Evolutionary conservation across 1,140 invertebrate species (phyloP).

Genomic region (Pteromalus puparum): DNA sequence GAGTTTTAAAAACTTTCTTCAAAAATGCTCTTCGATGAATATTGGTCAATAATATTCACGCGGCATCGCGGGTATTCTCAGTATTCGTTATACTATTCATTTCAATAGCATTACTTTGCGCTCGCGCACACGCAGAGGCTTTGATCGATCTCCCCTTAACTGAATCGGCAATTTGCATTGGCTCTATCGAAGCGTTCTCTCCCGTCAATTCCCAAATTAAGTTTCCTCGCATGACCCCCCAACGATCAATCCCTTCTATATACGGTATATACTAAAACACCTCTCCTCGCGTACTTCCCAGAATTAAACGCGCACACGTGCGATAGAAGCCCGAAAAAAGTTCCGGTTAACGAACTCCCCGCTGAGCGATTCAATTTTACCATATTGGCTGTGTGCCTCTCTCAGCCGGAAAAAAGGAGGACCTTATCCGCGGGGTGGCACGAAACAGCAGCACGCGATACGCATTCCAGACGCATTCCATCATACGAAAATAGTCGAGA

Average conservation of each 20-base stretch:
- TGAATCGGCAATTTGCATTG: background rate
- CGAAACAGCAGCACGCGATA: background rate
- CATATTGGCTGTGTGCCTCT: background rate
- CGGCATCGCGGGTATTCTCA: background rate
- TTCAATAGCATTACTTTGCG: background rate
- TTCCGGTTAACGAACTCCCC: background rate
- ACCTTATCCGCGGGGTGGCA: conserved; percentile 17
- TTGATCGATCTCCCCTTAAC: background rate
- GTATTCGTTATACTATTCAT: background rate
- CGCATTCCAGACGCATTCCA: conserved; percentile 36
- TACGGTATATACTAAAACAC: too few species aligned
- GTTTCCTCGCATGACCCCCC: background rate
- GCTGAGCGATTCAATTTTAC: background rate
- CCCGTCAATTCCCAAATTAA: background rate
- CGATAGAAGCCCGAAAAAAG: conserved; percentile 8
- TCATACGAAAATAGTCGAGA: conserved; percentile 40
- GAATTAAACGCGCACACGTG: background rate
- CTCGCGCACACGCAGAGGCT: too few species aligned
- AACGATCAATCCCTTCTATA: background rate
- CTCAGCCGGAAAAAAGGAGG: background rate
- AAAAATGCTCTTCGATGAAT: background rate
- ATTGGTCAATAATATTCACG: background rate
- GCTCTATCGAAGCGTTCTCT: background rate
- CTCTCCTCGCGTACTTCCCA: background rate
- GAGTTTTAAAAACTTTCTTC: background rate